Percentiles rank a stretch among this genome's conserved stretches.
Conservation (phyloP, 2,113 vertebrate species). For the Vidua macroura region DNA sequence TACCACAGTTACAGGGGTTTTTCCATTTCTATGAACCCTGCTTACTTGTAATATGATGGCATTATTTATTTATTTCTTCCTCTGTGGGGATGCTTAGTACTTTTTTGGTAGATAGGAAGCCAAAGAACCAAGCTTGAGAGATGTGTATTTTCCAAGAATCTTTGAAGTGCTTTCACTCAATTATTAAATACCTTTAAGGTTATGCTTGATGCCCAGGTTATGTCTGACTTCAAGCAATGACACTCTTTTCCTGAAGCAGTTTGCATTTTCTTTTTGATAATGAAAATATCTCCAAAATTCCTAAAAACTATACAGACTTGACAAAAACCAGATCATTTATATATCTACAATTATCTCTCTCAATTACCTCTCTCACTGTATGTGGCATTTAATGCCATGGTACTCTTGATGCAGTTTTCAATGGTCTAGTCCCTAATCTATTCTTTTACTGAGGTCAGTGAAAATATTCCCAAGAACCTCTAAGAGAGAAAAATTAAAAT, state of each 20-base stretch:
- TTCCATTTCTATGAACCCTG: not conserved
- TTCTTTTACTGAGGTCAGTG: not conserved
- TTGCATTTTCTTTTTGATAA: not conserved
- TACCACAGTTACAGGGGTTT: not conserved
- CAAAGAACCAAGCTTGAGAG: not conserved
- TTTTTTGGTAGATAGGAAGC: not conserved
- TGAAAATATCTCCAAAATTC: not conserved
- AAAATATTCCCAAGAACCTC: not conserved
- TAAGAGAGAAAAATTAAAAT: not conserved
- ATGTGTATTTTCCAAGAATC: not conserved
- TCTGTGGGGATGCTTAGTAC: not conserved
- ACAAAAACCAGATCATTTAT: not conserved
- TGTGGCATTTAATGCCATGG: not conserved
- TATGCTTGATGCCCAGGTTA: not conserved
- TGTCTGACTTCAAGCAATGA: not conserved
- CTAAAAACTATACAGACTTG: not conserved
- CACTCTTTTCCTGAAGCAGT: not conserved
- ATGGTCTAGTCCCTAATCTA: not conserved
- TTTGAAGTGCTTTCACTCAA: not conserved
- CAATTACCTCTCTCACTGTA: not conserved
- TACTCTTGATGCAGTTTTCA: not conserved
- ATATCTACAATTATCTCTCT: not conserved
- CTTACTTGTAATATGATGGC: not conserved
- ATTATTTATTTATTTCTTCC: slow-evolving; percentile 8
- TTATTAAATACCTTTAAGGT: not conserved